phyloP scores from a whole-genome alignment of 1,140 invertebrate species.

The Maconellicoccus hirsutus region DNA sequence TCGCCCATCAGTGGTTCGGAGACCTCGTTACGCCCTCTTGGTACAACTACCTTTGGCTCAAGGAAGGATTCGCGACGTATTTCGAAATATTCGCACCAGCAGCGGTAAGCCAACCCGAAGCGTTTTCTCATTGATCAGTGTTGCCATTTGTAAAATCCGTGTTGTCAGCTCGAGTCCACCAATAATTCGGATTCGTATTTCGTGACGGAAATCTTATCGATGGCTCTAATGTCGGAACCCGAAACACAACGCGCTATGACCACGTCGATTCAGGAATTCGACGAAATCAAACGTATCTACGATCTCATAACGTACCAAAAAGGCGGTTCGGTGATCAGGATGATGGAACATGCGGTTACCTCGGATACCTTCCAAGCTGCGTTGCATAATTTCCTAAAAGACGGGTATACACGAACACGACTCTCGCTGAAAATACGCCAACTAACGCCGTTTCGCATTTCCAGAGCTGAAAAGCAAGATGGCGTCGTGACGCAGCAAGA shows the following conservation, averaged over 20 bases:
- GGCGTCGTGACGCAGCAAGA: not conserved
- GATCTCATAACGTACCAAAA: not conserved
- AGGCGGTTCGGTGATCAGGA: not conserved
- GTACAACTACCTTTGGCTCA: constrained; percentile 66
- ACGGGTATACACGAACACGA: not conserved
- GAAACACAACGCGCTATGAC: too few species aligned
- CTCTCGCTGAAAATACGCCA: too few species aligned
- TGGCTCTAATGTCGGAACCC: too few species aligned
- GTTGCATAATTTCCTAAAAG: not conserved
- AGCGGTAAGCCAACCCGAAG: not conserved
- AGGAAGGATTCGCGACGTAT: constrained; percentile 63
- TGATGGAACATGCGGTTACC: not conserved
- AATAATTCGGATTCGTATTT: too few species aligned
- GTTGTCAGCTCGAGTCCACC: not conserved
- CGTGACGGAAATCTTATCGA: too few species aligned
- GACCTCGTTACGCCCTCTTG: constrained; percentile 67
- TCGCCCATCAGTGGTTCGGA: constrained; percentile 69
- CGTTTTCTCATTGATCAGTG: not conserved
- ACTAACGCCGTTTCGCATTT: too few species aligned
- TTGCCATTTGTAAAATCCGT: not conserved
- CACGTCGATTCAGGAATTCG: not conserved
- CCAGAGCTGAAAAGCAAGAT: not conserved
- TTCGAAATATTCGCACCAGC: constrained; percentile 29
- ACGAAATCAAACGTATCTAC: not conserved
- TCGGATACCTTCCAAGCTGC: not conserved